phyloP scores from a whole-genome alignment of 2,888 invertebrate species.

The Trachelus iudaicus region DNA sequence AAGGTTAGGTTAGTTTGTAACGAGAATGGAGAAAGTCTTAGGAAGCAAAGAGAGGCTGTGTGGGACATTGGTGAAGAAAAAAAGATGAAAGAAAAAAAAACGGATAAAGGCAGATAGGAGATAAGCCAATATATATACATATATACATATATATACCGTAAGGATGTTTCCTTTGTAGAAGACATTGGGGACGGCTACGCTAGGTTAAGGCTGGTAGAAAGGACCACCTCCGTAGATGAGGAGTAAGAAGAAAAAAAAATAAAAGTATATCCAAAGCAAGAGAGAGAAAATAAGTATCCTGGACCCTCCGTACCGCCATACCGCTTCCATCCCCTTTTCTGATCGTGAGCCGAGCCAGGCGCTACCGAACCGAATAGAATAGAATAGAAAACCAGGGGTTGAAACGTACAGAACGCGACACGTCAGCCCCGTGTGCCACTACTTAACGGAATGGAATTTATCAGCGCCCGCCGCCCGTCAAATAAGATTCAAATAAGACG shows the following conservation, averaged over 20 bases:
- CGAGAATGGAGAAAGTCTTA: slow-evolving; percentile 2
- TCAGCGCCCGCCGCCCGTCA: slow-evolving; percentile 46
- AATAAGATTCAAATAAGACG: slow-evolving; percentile 54
- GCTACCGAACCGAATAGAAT: slow-evolving; percentile 12
- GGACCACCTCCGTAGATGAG: not conserved
- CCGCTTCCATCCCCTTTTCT: slow-evolving; percentile 1
- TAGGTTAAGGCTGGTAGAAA: not conserved
- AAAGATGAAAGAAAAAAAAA: not conserved
- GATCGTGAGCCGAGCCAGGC: not conserved
- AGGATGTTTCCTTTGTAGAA: not conserved
- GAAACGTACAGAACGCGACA: slow-evolving; percentile 44
- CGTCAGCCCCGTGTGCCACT: slow-evolving; percentile 32
- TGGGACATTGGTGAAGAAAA: not conserved
- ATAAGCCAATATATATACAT: not conserved
- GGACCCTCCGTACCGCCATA: not conserved
- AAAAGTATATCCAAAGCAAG: not conserved
- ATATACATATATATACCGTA: not conserved
- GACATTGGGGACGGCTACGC: not conserved
- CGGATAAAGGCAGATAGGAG: not conserved
- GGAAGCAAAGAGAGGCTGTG: not conserved
- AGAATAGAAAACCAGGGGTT: slow-evolving; percentile 18
- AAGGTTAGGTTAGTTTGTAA: not conserved
- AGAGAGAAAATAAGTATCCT: slow-evolving; percentile 3
- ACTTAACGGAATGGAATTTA: slow-evolving; percentile 56
- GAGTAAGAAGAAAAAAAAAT: not conserved